Conservation (phyloP, 2,888 invertebrate species). For the Cheilosia scutellata region DNA sequence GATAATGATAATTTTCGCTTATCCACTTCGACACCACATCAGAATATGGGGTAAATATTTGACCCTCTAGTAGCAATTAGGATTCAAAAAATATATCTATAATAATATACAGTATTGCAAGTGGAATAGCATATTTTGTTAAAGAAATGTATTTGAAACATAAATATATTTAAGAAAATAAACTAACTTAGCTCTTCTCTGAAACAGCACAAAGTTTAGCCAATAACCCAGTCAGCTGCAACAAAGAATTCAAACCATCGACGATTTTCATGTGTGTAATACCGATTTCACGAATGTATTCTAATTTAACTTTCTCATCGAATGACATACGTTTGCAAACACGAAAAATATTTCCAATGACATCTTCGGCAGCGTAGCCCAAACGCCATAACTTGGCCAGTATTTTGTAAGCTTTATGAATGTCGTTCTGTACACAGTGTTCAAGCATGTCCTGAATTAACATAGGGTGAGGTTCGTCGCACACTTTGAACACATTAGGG, state of each 20-base stretch:
- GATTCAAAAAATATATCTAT: too few relatives aligned
- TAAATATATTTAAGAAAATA: background rate
- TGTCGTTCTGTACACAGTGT: slow-evolving; percentile 91
- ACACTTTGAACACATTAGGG: slow-evolving; percentile 98
- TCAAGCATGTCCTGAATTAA: slow-evolving; percentile 96
- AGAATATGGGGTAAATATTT: too few relatives aligned
- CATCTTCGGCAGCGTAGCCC: slow-evolving; percentile 98
- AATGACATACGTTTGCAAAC: slow-evolving; percentile 95
- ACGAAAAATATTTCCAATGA: slow-evolving; percentile 96
- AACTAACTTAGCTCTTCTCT: slow-evolving; percentile 77
- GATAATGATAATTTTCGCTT: too few relatives aligned
- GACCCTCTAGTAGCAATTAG: too few relatives aligned
- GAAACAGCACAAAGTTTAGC: slow-evolving; percentile 90
- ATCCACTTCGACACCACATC: too few relatives aligned
- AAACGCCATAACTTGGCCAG: slow-evolving; percentile 95
- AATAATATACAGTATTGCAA: too few relatives aligned
- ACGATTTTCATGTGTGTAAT: slow-evolving; percentile 95
- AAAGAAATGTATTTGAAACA: too few relatives aligned
- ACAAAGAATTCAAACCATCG: slow-evolving; percentile 93
- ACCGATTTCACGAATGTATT: slow-evolving; percentile 96
- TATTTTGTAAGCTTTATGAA: slow-evolving; percentile 94
- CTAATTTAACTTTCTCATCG: slow-evolving; percentile 92
- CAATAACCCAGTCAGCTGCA: slow-evolving; percentile 96
- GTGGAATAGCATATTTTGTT: too few relatives aligned
- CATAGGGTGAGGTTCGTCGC: slow-evolving; percentile 99